Evolutionary conservation across 2,888 invertebrate genomes (phyloP).

Genomic region (Abrostola tripartita): DNA sequence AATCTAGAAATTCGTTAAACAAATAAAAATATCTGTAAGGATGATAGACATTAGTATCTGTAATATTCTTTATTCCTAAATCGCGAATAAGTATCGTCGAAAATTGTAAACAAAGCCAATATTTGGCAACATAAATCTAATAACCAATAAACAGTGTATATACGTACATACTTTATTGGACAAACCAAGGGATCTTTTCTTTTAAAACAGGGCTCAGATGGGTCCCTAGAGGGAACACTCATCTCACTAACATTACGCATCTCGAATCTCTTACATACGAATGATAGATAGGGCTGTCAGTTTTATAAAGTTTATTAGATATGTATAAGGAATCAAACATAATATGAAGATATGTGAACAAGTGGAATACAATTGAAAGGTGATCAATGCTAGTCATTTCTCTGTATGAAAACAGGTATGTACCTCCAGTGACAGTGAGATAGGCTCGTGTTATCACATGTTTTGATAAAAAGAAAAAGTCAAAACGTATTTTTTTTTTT

Average conservation of each 20-base stretch:
- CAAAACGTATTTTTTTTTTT: no score
- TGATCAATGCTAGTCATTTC: no score
- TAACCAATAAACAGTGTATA: neutral
- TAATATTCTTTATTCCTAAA: neutral
- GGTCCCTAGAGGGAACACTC: conserved; percentile 19
- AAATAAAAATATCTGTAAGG: neutral
- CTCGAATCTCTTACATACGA: conserved; percentile 19
- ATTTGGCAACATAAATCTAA: conserved; percentile 7
- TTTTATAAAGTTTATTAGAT: conserved; percentile 1
- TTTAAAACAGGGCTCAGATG: conserved; percentile 27
- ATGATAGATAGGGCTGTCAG: conserved; percentile 3
- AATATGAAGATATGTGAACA: no score
- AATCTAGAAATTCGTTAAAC: neutral
- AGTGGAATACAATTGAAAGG: no score
- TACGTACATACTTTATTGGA: conserved; percentile 21
- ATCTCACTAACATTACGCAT: conserved; percentile 29
- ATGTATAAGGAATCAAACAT: no score
- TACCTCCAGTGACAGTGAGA: no score
- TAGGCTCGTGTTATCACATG: no score
- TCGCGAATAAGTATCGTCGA: neutral
- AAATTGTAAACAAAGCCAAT: neutral
- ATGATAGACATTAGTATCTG: no score
- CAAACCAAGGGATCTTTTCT: conserved; percentile 12
- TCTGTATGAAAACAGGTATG: no score
- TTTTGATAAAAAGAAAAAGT: no score